Conservation (phyloP, 2,888 invertebrate species). For the Tuta absoluta region DNA sequence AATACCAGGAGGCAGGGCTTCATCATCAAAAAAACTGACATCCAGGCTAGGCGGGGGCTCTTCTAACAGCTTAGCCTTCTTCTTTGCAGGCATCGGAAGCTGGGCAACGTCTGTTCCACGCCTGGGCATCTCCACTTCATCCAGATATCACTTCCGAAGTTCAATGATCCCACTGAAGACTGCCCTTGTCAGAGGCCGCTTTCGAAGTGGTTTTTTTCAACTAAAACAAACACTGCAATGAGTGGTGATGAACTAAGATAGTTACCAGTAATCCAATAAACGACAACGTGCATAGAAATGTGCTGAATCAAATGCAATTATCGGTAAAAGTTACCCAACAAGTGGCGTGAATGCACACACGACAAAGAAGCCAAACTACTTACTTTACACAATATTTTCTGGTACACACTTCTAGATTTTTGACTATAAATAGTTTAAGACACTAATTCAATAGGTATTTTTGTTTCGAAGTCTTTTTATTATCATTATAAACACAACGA, state of each 20-base stretch:
- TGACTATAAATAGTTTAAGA: constrained; percentile 15
- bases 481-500: constrained; percentile 39
- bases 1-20: constrained; percentile 84
- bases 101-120: constrained; percentile 60
- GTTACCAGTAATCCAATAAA: constrained; percentile 53
- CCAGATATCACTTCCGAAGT: constrained; percentile 32
- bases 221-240: constrained; percentile 33
- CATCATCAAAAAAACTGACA: constrained; percentile 68
- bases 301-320: constrained; percentile 51
- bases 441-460: constrained; percentile 31
- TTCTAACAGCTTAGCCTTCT: constrained; percentile 56
- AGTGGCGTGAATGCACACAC: constrained; percentile 41
- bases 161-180: constrained; percentile 19
- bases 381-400: constrained; percentile 26
- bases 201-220: constrained; percentile 9
- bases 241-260: not conserved
- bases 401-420: constrained; percentile 26
- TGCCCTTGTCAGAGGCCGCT: constrained; percentile 21
- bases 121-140: constrained; percentile 61
- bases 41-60: constrained; percentile 59
- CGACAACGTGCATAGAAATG: constrained; percentile 51
- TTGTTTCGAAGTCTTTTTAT: constrained; percentile 34
- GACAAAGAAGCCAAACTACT: constrained; percentile 31
- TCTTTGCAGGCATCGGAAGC: constrained; percentile 60
- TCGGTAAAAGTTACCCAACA: constrained; percentile 48